Evolutionary conservation across 1,140 invertebrate species (phyloP).

Genomic region (Nomia melanderi): DNA sequence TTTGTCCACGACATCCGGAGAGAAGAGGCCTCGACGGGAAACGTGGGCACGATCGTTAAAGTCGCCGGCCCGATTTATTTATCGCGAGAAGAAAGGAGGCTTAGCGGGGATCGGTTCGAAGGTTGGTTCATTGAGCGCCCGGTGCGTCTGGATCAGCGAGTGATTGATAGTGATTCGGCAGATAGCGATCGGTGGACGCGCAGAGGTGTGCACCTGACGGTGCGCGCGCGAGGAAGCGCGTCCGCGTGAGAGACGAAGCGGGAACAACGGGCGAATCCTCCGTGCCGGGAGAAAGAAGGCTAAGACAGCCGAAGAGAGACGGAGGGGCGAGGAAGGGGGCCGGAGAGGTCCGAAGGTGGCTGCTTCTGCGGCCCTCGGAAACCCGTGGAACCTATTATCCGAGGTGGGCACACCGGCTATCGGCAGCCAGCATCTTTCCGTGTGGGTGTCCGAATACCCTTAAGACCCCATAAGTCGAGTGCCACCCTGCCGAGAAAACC

Average conservation of each 20-base stretch:
- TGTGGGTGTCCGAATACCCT: constrained; percentile 71
- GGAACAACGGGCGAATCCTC: background rate
- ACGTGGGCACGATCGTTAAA: constrained; percentile 49
- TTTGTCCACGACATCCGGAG: background rate
- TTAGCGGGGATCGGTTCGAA: constrained; percentile 60
- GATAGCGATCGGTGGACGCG: constrained; percentile 68
- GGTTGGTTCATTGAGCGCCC: constrained; percentile 58
- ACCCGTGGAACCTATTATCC: constrained; percentile 71
- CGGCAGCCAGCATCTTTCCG: constrained; percentile 67
- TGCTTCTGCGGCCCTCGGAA: constrained; percentile 59
- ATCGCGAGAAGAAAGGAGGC: constrained; percentile 56
- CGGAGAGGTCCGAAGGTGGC: constrained; percentile 22
- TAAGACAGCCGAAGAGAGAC: constrained; percentile 33
- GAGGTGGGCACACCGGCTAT: constrained; percentile 67
- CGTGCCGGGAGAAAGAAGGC: background rate
- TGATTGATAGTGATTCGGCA: constrained; percentile 75
- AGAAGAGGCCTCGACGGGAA: background rate
- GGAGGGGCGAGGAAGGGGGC: too few relatives aligned
- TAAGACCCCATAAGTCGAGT: constrained; percentile 66
- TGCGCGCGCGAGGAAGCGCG: constrained; percentile 11
- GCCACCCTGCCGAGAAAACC: constrained; percentile 68
- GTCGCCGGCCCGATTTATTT: constrained; percentile 64
- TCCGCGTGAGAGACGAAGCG: constrained; percentile 6
- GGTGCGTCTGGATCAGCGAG: constrained; percentile 61
- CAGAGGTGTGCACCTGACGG: constrained; percentile 56